A percentile compares a stretch with the other conserved stretches of the same genome.
phyloP scores from a whole-genome alignment of 2,888 invertebrate species.

The Augochlorella aurata region DNA sequence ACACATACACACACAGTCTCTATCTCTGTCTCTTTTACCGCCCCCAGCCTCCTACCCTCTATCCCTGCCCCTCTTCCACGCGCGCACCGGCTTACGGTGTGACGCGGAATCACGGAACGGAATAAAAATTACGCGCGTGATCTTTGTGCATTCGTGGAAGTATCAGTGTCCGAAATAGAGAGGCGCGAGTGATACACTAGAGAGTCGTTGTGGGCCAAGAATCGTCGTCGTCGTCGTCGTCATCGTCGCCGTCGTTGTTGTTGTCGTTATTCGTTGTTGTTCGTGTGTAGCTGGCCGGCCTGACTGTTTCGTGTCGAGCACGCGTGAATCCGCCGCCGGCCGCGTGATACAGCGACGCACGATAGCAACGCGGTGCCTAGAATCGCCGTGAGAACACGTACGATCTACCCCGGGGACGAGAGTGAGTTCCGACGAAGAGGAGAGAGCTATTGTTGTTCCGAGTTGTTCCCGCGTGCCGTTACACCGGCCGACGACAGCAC shows the following conservation, averaged over 20 bases:
- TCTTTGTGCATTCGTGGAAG: constrained; percentile 4
- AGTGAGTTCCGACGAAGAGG: neutral
- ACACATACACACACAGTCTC: neutral
- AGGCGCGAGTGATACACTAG: constrained; percentile 10
- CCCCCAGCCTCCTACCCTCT: neutral
- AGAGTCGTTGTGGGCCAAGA: neutral
- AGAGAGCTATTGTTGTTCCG: neutral
- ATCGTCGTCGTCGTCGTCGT: neutral
- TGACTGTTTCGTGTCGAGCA: neutral
- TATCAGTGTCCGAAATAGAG: constrained; percentile 2
- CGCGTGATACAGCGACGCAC: neutral
- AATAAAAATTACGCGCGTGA: constrained; percentile 11
- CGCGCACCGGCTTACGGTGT: constrained; percentile 12
- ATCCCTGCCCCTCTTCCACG: neutral
- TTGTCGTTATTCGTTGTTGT: neutral
- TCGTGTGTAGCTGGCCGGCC: neutral
- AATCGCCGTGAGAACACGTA: neutral
- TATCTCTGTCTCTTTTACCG: neutral
- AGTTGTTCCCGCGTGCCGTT: neutral
- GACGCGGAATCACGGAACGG: neutral
- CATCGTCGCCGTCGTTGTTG: neutral
- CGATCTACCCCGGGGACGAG: neutral
- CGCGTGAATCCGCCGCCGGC: neutral
- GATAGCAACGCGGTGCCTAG: neutral
- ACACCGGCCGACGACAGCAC: neutral